A percentile compares a stretch with the other conserved stretches of the same genome.
phyloP scores from a whole-genome alignment of 2,888 invertebrate species.

The Aphodius sticticus region DNA sequence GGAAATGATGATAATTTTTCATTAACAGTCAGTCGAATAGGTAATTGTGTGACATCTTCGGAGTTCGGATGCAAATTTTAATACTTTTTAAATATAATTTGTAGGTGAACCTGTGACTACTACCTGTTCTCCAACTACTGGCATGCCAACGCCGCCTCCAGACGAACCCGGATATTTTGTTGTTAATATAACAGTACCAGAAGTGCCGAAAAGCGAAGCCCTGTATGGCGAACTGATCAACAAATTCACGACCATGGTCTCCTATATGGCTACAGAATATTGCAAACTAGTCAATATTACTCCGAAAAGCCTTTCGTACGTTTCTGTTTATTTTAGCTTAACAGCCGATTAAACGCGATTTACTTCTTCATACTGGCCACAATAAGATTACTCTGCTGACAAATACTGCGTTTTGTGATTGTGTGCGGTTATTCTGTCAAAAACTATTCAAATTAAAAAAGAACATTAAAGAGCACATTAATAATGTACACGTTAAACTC shows the following conservation, averaged over 20 bases:
- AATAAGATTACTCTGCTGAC: too few species aligned
- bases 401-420: too few species aligned
- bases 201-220: background rate
- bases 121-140: background rate
- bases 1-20: background rate
- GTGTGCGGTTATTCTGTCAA: too few species aligned
- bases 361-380: too few species aligned
- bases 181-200: background rate
- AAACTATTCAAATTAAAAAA: too few species aligned
- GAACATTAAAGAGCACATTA: too few species aligned
- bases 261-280: background rate
- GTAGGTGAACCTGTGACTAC: background rate
- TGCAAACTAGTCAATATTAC: too few species aligned
- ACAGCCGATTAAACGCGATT: too few species aligned
- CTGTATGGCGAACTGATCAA: background rate
- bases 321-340: too few species aligned
- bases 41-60: background rate
- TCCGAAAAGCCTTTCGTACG: too few species aligned
- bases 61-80: background rate
- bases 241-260: background rate
- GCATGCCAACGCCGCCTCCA: background rate
- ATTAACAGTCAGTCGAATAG: background rate
- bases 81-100: background rate
- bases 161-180: background rate
- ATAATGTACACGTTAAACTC: too few species aligned